These are phyloP conservation scores for Ceratina calcarata DNA, from an alignment of 1,140 invertebrate genomes.

Conservation along the genomic window DNA sequence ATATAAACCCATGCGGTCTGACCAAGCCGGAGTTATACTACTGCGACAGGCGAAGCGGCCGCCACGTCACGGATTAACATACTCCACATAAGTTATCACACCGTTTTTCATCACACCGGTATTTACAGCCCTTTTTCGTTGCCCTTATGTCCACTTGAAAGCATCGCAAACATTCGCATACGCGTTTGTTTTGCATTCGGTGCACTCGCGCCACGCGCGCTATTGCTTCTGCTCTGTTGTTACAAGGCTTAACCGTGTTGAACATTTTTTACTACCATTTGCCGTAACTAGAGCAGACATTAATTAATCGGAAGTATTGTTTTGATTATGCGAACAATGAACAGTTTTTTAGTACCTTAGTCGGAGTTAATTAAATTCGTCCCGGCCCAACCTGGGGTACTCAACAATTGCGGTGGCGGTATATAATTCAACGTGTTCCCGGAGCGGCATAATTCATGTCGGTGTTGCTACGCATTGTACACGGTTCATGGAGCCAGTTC, in stretches of 20 bases:
- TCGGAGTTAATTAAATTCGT: constrained; percentile 28
- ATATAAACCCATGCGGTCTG: background rate
- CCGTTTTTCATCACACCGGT: background rate
- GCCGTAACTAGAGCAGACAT: background rate
- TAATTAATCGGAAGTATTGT: background rate
- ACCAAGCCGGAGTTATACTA: background rate
- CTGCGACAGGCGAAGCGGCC: background rate
- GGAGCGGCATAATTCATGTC: constrained; percentile 1
- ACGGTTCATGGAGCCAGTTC: background rate
- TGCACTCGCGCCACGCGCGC: background rate
- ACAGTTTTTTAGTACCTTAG: background rate
- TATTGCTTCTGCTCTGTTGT: background rate
- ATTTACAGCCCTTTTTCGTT: background rate
- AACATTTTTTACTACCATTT: background rate
- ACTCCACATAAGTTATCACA: background rate
- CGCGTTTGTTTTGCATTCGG: constrained; percentile 10
- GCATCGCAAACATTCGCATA: background rate
- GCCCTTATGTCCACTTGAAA: background rate
- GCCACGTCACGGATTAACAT: background rate
- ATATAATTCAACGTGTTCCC: constrained; percentile 18
- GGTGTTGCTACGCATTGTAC: constrained; percentile 7
- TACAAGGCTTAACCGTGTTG: too few species aligned
- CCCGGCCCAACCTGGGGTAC: background rate
- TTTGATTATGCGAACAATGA: background rate
- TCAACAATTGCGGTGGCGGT: constrained; percentile 20